Conservation (phyloP, 1,140 invertebrate genomes). For the Neodiprion pinetum region DNA sequence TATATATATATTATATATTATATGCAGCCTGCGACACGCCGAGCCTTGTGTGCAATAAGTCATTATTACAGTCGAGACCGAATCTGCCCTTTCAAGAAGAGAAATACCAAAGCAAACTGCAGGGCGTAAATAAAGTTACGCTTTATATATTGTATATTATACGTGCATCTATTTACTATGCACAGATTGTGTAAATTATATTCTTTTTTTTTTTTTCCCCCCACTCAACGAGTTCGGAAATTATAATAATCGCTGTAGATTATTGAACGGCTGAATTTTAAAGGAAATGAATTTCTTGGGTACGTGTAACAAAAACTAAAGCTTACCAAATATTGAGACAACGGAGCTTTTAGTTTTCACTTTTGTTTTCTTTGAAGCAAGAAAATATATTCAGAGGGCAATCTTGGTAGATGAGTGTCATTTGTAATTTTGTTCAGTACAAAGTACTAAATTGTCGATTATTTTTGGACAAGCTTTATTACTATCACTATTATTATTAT, state of each 20-base stretch:
- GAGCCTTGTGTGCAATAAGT: constrained; percentile 47
- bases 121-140: not conserved
- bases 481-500: constrained; percentile 10
- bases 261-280: too few relatives aligned
- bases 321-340: not conserved
- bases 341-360: not conserved
- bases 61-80: constrained; percentile 21
- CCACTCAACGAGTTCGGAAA: too few relatives aligned
- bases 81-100: not conserved
- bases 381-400: not conserved
- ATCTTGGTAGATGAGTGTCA: not conserved
- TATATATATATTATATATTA: constrained; percentile 28
- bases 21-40: constrained; percentile 36
- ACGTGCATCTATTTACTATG: constrained; percentile 6
- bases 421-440: constrained; percentile 6
- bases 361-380: not conserved
- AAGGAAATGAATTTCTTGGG: too few relatives aligned
- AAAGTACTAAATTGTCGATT: not conserved
- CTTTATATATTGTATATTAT: constrained; percentile 2
- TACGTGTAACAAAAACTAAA: not conserved
- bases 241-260: too few relatives aligned
- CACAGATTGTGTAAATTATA: constrained; percentile 33
- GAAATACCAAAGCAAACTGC: not conserved
- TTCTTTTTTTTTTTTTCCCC: not conserved
- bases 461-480: constrained; percentile 14